Conservation (phyloP, 2,888 invertebrate species). For the Scelioninae gen. 1 region DNA sequence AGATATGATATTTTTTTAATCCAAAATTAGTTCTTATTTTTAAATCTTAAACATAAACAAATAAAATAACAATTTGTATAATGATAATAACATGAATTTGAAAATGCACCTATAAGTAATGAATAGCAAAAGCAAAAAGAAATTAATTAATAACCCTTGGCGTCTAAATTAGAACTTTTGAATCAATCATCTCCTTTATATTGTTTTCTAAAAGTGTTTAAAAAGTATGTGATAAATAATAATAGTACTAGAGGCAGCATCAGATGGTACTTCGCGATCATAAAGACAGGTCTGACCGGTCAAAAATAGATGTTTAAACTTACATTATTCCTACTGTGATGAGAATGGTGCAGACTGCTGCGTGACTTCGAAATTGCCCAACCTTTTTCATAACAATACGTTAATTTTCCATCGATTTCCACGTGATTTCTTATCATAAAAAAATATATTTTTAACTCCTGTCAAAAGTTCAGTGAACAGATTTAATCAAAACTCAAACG, state of each 20-base stretch:
- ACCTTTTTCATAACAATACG: slow-evolving; percentile 26
- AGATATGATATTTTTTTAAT: no score
- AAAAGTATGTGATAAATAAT: slow-evolving; percentile 16
- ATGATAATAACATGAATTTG: no score
- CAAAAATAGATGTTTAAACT: slow-evolving; percentile 66
- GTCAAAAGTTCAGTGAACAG: background rate
- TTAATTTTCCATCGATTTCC: background rate
- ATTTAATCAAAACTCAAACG: no score
- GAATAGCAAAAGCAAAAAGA: no score
- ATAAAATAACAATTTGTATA: no score
- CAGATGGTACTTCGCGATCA: slow-evolving; percentile 50
- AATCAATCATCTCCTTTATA: no score
- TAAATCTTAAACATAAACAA: no score
- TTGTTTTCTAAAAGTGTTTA: background rate
- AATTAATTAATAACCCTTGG: background rate
- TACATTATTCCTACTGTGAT: slow-evolving; percentile 62
- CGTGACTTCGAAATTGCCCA: slow-evolving; percentile 23
- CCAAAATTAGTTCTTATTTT: no score
- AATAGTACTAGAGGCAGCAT: slow-evolving; percentile 32
- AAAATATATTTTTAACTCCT: background rate
- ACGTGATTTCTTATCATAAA: background rate
- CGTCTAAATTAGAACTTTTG: background rate
- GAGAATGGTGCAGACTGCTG: slow-evolving; percentile 39
- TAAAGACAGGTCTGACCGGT: slow-evolving; percentile 61
- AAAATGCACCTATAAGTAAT: no score